Base-by-base conservation (phyloP, 2,797 vertebrate species). In the Halcyon smyrnensis region DNA sequence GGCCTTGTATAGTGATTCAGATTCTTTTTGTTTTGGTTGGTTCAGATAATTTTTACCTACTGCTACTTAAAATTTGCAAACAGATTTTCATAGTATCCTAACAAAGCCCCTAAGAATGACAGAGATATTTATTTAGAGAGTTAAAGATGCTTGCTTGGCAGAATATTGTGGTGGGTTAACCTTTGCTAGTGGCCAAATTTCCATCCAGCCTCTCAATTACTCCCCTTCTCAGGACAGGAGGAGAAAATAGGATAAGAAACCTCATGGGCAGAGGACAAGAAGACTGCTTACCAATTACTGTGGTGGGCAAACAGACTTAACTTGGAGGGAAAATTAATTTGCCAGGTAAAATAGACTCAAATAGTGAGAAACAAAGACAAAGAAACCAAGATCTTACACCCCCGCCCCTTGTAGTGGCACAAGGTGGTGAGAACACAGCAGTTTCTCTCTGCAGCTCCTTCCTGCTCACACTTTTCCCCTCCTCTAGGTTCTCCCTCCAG, bases 351-450 rank as follows among this genome's bases (percentile, higher is more conserved):
- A 46, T 0, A 51, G 19, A 64, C 9, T 32, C 17, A 41, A 25
- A 25, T 23, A 45, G 30, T 24, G 15, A 71, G 51, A 71, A 36
- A 36, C 7, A 45, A 50, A 34, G 30, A 37, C 23, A 39, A 54
- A 39, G 11, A 16, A 63, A 34, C 27, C 36, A 64, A 15, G 39
- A 83, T 9, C 41, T 30, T 37, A 51, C 19, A 2, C 7, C 2
- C 1, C 19, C 13, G 7, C 28, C 2, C 10, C 34, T 8, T 3
- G 6, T 28, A 67, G 18, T 2, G 1, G 45, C 37, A 34, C 0
- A 0, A 14, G 7, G 39, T 17, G 18, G 12, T 24, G 27, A 60
- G 20, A 51, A 75, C 3, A 27, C 8, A 17, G 30, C 4, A 2
- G 18, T 19, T 68, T 5, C 30, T 62, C 60, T 50, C 60, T 53